phyloP scores from a whole-genome alignment of 2,113 vertebrate genomes.

The Trinectes maculatus region DNA sequence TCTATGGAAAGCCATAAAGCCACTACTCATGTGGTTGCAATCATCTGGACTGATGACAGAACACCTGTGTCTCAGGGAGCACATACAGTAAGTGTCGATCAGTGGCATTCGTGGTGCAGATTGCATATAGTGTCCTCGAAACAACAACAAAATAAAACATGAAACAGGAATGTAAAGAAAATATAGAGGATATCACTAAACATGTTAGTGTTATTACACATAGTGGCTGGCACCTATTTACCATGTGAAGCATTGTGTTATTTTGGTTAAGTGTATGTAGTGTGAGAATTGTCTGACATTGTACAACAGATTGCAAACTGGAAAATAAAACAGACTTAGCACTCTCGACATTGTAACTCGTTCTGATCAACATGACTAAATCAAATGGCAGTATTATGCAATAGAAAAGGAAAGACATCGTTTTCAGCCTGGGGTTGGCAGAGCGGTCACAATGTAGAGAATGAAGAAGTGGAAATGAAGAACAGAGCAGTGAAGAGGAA shows the following conservation, averaged over 20 bases:
- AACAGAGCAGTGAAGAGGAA: slow-evolving; percentile 17
- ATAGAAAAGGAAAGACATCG: slow-evolving; percentile 75
- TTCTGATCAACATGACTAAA: slow-evolving; percentile 69
- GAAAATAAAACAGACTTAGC: slow-evolving; percentile 76
- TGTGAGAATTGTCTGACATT: slow-evolving; percentile 30
- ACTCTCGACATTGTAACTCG: slow-evolving; percentile 69
- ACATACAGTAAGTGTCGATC: slow-evolving; percentile 79
- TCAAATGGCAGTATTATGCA: slow-evolving; percentile 77
- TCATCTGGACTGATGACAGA: slow-evolving; percentile 72
- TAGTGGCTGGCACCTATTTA: slow-evolving; percentile 33
- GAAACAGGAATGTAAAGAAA: slow-evolving; percentile 55
- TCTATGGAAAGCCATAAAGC: slow-evolving; percentile 67
- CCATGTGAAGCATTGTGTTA: slow-evolving; percentile 54
- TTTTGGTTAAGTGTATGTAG: slow-evolving; percentile 61
- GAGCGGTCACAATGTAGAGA: slow-evolving; percentile 57
- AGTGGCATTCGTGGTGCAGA: slow-evolving; percentile 81
- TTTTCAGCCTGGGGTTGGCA: slow-evolving; percentile 59
- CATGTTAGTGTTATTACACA: slow-evolving; percentile 42
- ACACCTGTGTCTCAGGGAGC: slow-evolving; percentile 67
- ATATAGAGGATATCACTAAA: slow-evolving; percentile 17
- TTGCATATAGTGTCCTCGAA: slow-evolving; percentile 80
- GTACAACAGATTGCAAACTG: slow-evolving; percentile 30
- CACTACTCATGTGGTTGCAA: slow-evolving; percentile 58
- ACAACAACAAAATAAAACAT: slow-evolving; percentile 37
- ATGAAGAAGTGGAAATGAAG: slow-evolving; percentile 48